A percentile compares a stretch with the other conserved stretches of the same genome.
Conservation (phyloP, 1,140 invertebrate species). For the Chrysomallon squamiferum region DNA sequence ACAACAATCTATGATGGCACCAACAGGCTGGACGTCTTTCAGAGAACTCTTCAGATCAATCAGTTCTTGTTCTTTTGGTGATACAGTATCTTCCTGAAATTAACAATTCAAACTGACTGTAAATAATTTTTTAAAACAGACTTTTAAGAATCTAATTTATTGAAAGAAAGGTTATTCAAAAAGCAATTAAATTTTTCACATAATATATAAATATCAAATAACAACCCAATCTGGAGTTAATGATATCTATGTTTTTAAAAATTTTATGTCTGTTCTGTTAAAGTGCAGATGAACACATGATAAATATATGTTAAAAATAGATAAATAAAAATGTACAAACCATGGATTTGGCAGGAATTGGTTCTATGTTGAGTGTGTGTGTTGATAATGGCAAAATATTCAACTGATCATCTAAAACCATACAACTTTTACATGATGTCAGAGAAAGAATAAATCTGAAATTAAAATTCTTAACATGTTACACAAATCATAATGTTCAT, state of each 20-base stretch:
- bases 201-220: no score
- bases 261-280: no score
- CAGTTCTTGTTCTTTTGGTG: conserved; percentile 68
- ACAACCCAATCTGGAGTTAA: no score
- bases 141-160: no score
- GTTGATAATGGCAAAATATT: conserved; percentile 92
- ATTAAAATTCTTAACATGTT: conserved; percentile 1
- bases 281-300: no score
- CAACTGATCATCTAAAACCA: conserved; percentile 91
- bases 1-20: conserved; percentile 87
- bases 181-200: no score
- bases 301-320: not conserved
- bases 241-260: no score
- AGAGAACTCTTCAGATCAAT: conserved; percentile 77
- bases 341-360: conserved; percentile 68
- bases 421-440: conserved; percentile 83
- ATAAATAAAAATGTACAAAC: conserved; percentile 41
- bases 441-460: conserved; percentile 88
- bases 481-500: conserved; percentile 5
- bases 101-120: no score
- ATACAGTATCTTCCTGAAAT: conserved; percentile 48
- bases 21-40: conserved; percentile 88
- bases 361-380: conserved; percentile 80
- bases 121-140: no score
- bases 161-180: no score